These are phyloP conservation scores for Cercocebus atys DNA, from an alignment of 2,113 vertebrate genomes.

Conservation along the genomic window DNA sequence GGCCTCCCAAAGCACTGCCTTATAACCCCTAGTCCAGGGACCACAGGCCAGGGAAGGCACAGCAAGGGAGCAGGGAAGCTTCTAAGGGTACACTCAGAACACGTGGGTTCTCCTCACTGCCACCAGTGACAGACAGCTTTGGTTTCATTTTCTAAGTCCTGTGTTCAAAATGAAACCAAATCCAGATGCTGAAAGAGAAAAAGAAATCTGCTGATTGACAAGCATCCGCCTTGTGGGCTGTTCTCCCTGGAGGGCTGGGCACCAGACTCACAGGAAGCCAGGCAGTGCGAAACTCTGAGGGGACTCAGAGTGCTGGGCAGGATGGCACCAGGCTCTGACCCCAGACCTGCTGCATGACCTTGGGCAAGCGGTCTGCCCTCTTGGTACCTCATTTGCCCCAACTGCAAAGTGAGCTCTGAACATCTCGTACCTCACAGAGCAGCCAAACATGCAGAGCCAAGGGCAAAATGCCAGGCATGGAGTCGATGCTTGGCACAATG, in stretches of 20 bases:
- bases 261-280: rapidly evolving
- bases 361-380: not conserved
- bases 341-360: not conserved
- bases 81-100: not conserved
- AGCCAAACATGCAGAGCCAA: not conserved
- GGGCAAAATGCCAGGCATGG: not conserved
- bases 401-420: not conserved
- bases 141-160: slow-evolving; percentile 67
- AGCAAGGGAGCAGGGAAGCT: not conserved
- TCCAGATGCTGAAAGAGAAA: slow-evolving; percentile 18
- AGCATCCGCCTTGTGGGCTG: not conserved
- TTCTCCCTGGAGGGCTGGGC: not conserved
- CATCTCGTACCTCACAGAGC: not conserved
- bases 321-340: not conserved
- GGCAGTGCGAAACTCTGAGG: not conserved
- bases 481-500: not conserved
- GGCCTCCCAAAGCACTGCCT: not conserved
- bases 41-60: not conserved
- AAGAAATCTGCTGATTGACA: not conserved
- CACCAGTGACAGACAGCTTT: not conserved
- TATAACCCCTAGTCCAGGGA: not conserved
- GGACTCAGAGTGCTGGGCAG: not conserved
- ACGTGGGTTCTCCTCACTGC: not conserved
- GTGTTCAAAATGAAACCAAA: slow-evolving; percentile 66
- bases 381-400: not conserved